Percentiles rank a stretch among this genome's conserved stretches.
phyloP scores from a whole-genome alignment of 2,888 invertebrate genomes.

The Pyrochroa serraticornis region DNA sequence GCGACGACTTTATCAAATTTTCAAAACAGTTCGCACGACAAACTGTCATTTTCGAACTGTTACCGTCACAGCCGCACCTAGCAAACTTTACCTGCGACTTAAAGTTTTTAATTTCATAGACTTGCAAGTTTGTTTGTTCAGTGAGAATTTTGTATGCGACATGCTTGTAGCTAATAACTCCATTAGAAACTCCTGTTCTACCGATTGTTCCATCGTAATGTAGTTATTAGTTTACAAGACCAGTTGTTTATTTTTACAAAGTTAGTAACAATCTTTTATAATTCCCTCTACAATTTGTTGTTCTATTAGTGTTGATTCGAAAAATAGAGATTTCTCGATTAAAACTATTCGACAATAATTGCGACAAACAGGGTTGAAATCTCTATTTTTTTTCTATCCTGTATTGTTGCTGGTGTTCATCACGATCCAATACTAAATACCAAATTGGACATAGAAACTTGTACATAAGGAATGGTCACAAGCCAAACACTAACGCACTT shows the following conservation, averaged over 20 bases:
- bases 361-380: conserved; percentile 32
- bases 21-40: conserved; percentile 46
- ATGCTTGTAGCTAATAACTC: conserved; percentile 27
- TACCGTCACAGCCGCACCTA: conserved; percentile 39
- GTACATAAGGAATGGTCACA: conserved; percentile 26
- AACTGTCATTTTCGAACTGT: conserved; percentile 39
- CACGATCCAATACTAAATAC: conserved; percentile 17
- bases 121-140: conserved; percentile 26
- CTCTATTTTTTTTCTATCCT: conserved; percentile 32
- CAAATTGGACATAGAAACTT: conserved; percentile 22
- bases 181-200: conserved; percentile 12
- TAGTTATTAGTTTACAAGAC: conserved; percentile 25
- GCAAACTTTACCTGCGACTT: conserved; percentile 38
- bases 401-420: conserved; percentile 3
- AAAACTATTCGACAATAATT: conserved; percentile 33
- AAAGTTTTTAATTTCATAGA: conserved; percentile 33
- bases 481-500: conserved; percentile 24
- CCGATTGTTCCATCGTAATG: conserved; percentile 10
- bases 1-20: conserved; percentile 29
- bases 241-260: conserved; percentile 10
- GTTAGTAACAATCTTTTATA: not conserved
- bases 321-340: conserved; percentile 35
- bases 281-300: conserved; percentile 2
- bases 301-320: conserved; percentile 17
- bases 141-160: conserved; percentile 21